phyloP scores from a whole-genome alignment of 2,113 vertebrate genomes.

The Picathartes gymnocephalus region DNA sequence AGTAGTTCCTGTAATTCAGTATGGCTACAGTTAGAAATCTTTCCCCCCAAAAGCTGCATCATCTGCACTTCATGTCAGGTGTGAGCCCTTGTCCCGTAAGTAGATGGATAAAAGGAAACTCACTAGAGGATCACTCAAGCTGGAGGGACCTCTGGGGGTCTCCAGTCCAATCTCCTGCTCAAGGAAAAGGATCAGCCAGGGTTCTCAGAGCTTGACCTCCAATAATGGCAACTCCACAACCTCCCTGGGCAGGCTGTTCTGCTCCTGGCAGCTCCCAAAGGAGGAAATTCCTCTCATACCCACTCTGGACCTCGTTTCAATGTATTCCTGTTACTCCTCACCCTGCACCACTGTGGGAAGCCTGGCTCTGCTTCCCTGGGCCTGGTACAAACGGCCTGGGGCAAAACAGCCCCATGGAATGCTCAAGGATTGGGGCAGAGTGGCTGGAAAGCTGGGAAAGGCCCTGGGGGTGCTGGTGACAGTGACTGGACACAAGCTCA shows the following conservation, averaged over 20 bases:
- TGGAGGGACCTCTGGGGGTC: not conserved
- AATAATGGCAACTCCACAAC: rapidly evolving
- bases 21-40: not conserved
- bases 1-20: no score
- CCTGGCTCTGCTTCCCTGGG: not conserved
- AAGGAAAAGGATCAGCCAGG: not conserved
- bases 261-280: not conserved
- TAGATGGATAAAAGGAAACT: not conserved
- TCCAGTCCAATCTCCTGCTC: not conserved
- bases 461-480: not conserved
- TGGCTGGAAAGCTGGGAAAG: not conserved
- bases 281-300: not conserved
- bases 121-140: no score
- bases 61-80: no score
- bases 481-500: not conserved
- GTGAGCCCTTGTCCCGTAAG: not conserved
- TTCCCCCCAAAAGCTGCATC: not conserved
- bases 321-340: not conserved
- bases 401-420: not conserved
- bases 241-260: not conserved
- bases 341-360: not conserved
- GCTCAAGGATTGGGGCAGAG: rapidly evolving
- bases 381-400: not conserved
- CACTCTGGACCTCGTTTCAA: not conserved
- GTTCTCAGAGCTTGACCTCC: not conserved